Evolutionary conservation across 64 coral and sea anemone species (phyloP).

Genomic region (Acropora tenuis): DNA sequence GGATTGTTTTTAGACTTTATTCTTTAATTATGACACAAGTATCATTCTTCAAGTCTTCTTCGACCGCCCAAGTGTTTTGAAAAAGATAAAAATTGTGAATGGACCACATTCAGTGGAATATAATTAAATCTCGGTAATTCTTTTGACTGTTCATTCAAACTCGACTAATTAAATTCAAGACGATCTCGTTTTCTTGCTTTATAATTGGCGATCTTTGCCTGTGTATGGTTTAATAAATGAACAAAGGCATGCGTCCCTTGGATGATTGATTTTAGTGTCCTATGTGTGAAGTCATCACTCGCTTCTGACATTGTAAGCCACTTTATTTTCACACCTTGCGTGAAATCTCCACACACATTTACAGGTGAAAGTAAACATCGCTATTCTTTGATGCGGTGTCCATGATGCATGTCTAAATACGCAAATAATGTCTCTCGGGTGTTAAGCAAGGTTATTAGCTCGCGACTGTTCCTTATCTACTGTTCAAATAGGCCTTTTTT

Average conservation of each 20-base stretch:
- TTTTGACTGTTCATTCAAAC: constrained; percentile 22
- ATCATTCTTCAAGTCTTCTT: neutral
- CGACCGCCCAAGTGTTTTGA: neutral
- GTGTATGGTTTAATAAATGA: constrained; percentile 55
- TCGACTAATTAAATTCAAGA: constrained; percentile 38
- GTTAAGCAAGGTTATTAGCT: neutral
- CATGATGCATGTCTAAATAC: constrained; percentile 2
- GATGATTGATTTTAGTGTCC: constrained; percentile 17
- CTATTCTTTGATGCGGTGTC: constrained; percentile 10
- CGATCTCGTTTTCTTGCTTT: constrained; percentile 14
- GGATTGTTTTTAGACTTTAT: too few relatives aligned
- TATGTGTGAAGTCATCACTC: neutral
- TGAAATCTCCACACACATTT: constrained; percentile 18
- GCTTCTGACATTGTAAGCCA: constrained; percentile 1
- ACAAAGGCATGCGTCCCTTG: constrained; percentile 28
- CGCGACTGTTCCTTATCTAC: neutral
- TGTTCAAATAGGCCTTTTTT: neutral
- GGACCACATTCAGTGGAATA: neutral
- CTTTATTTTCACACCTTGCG: constrained; percentile 32
- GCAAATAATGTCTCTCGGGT: neutral
- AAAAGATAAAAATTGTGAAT: neutral
- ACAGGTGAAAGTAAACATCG: constrained; percentile 1
- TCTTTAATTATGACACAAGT: neutral
- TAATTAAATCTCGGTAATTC: neutral
- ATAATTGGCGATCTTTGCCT: constrained; percentile 44